Percentiles rank a stretch among this genome's conserved stretches.
Conservation (phyloP, 2,113 vertebrate species). For the Nothocercus julius region DNA sequence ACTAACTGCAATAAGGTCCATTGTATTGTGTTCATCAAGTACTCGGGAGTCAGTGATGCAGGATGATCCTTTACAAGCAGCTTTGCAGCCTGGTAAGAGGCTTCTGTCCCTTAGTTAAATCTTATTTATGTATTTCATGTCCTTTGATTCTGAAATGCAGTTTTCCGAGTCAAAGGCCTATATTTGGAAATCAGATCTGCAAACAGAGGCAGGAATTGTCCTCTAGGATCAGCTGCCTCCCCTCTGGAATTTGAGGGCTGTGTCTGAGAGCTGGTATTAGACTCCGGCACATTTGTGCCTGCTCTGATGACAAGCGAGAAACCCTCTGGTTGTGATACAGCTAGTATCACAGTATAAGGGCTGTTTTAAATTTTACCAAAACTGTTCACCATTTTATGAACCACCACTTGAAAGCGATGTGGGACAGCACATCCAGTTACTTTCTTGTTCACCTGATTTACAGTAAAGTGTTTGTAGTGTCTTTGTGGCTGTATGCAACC, state of each 20-base stretch:
- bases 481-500: background rate
- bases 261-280: background rate
- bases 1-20: background rate
- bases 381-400: background rate
- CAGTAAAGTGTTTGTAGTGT: background rate
- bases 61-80: background rate
- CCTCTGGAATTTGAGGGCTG: background rate
- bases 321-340: background rate
- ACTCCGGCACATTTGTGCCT: background rate
- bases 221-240: background rate
- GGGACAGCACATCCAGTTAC: background rate
- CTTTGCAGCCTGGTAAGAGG: background rate
- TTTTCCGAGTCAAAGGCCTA: background rate
- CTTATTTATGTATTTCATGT: too few species aligned
- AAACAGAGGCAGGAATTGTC: rapidly evolving
- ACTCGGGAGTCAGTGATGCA: background rate
- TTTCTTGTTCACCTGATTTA: background rate
- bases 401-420: background rate
- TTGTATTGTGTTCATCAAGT: background rate
- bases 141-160: background rate
- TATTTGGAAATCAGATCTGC: background rate
- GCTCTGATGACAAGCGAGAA: background rate
- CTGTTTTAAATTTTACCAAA: background rate
- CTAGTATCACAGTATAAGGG: background rate
- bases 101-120: background rate